These are phyloP conservation scores for Calliopsis andreniformis DNA, from an alignment of 1,140 invertebrate genomes.

Conservation along the genomic window DNA sequence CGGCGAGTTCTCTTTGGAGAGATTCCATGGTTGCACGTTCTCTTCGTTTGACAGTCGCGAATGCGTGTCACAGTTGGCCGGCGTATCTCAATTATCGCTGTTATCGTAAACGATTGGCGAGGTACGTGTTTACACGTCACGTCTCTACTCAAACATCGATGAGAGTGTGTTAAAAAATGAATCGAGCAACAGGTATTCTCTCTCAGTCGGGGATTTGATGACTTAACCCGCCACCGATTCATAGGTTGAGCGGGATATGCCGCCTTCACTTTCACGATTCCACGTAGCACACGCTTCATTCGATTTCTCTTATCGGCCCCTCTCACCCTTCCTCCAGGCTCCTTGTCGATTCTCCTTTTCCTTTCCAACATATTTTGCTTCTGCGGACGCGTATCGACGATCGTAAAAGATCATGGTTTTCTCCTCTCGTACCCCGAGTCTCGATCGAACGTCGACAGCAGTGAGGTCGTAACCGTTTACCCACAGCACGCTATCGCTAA, in stretches of 20 bases:
- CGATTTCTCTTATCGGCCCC: constrained; percentile 66
- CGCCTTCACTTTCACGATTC: constrained; percentile 62
- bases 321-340: constrained; percentile 46
- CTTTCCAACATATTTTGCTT: constrained; percentile 34
- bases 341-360: constrained; percentile 40
- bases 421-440: neutral
- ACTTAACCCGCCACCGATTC: constrained; percentile 30
- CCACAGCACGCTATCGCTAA: too few species aligned
- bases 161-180: neutral
- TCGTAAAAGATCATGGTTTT: constrained; percentile 19
- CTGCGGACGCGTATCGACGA: neutral
- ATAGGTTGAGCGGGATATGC: constrained; percentile 20
- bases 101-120: constrained; percentile 13
- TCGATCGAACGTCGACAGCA: too few species aligned
- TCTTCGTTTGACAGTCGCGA: constrained; percentile 24
- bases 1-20: constrained; percentile 44
- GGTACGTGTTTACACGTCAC: constrained; percentile 2
- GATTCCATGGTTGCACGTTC: constrained; percentile 39
- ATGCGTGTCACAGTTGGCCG: neutral
- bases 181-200: constrained; percentile 57
- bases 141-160: neutral
- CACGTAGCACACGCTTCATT: constrained; percentile 53
- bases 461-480: too few species aligned
- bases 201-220: neutral
- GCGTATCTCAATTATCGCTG: constrained; percentile 29